Evolutionary conservation across 2,797 vertebrate species (phyloP), one percentile per base, ranked within the genome.

Genomic region (Microctenopoma lineatum): DNA sequence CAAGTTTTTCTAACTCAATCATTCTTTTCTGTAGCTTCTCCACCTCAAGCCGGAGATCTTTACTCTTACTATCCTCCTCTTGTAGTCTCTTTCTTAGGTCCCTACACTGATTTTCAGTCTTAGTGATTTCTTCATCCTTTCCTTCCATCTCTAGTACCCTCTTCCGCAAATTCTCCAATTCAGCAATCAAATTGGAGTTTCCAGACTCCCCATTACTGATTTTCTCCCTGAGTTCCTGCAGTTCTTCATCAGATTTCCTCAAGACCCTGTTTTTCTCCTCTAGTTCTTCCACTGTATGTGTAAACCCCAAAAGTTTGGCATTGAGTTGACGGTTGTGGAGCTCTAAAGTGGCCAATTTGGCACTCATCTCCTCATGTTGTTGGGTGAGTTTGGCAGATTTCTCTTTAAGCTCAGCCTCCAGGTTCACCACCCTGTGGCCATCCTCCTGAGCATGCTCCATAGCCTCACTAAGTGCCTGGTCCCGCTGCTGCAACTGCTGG

Each of bases 61-160:
- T 96, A 65, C 95, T 95, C 9, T 94, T 95, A 46, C 88, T 92
- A 42, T 97, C 95, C 77, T 99, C 97, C 60, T 96, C 95, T 38
- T 97, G 94, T 12, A 99, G 90, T 78, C 94, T 97, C 75, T 95
- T 98, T 83, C 91, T 95, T 29, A 99, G 81, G 56, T 98, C 97
- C 73, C 93, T 95, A 80, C 96, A 98, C 66, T 97, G 96, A 59
- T 92, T 93, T 90, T 99, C 98, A 0, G 96, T 96, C 87, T 96
- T 98, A 0, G 93, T 96, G 83, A 99, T 98, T 84, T 99, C 98
- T 75, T 98, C 97, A 46, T 99, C 98, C 70, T 99, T 99, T 12
- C 96, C 97, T 79, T 99, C 96, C 96, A 99, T 98, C 87, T 99
- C 97, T 59, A 98, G 91, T 14, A 99, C 95, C 0, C 91, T 93